Conservation (phyloP, 2,888 invertebrate species). For the Folsomia candida region DNA sequence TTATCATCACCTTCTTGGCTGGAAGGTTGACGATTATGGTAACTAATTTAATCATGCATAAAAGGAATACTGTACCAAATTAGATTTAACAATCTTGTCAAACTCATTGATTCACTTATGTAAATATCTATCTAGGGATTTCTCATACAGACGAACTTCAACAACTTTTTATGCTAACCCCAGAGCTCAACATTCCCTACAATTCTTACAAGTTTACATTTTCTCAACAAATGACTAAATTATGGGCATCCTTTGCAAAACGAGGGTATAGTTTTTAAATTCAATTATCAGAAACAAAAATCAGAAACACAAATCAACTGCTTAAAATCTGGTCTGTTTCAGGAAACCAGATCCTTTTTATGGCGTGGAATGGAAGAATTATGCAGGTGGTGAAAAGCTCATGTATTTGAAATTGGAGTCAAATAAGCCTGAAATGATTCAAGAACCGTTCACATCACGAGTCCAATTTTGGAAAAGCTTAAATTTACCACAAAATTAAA, state of each 20-base stretch:
- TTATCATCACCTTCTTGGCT: constrained; percentile 16
- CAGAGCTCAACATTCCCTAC: constrained; percentile 18
- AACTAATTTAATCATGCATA: constrained; percentile 9
- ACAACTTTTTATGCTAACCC: constrained; percentile 23
- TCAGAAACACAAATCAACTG: background rate
- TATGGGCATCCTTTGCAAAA: constrained; percentile 30
- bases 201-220: constrained; percentile 33
- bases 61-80: too few species aligned
- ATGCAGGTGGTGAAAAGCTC: constrained; percentile 8
- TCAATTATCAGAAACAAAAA: background rate
- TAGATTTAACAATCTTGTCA: too few species aligned
- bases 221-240: constrained; percentile 30
- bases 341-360: constrained; percentile 21
- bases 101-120: background rate
- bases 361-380: constrained; percentile 17
- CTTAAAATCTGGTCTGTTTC: background rate
- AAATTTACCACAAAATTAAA: constrained; percentile 23
- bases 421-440: constrained; percentile 26
- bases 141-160: constrained; percentile 36
- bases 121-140: constrained; percentile 7
- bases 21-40: constrained; percentile 21
- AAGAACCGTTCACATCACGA: constrained; percentile 26
- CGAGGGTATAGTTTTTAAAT: constrained; percentile 23
- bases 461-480: constrained; percentile 28
- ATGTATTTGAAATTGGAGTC: constrained; percentile 22